Conservation (phyloP, 2,888 invertebrate species). For the Andrena bicolor region DNA sequence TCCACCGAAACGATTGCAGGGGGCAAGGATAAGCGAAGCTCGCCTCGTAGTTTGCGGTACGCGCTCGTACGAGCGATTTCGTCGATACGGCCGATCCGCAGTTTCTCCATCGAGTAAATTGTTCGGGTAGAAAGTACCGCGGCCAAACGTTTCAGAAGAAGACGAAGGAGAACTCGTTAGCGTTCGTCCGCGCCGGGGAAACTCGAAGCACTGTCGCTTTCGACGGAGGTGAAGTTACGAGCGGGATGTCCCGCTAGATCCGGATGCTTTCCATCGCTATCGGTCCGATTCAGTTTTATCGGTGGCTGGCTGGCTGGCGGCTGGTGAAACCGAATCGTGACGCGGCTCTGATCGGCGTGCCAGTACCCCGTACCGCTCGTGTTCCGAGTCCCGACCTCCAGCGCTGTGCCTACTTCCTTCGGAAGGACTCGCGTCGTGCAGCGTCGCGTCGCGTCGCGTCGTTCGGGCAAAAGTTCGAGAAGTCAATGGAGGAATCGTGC, state of each 20-base stretch:
- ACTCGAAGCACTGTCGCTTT: slow-evolving; percentile 51
- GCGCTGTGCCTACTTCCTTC: background rate
- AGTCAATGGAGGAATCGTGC: slow-evolving; percentile 76
- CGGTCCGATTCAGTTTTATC: slow-evolving; percentile 35
- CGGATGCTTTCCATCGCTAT: slow-evolving; percentile 61
- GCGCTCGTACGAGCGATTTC: no score
- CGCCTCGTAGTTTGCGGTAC: no score
- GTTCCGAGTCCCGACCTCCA: background rate
- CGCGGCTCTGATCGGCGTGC: slow-evolving; percentile 19
- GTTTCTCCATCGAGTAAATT: slow-evolving; percentile 2
- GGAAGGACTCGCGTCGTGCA: slow-evolving; percentile 25
- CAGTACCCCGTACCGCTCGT: slow-evolving; percentile 8
- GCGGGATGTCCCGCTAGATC: slow-evolving; percentile 28
- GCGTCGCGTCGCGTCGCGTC: slow-evolving; percentile 1
- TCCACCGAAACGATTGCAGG: no score
- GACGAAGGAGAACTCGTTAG: background rate
- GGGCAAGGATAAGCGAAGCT: no score
- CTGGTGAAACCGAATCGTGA: slow-evolving; percentile 76
- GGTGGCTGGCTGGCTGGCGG: background rate
- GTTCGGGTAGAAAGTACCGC: slow-evolving; percentile 42
- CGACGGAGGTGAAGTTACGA: slow-evolving; percentile 39
- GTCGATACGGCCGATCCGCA: no score
- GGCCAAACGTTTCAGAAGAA: slow-evolving; percentile 5
- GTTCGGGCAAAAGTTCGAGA: slow-evolving; percentile 73
- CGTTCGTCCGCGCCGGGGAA: slow-evolving; percentile 17